Base-by-base conservation (phyloP, 2,797 vertebrate genomes). In the Hemitrygon akajei region DNA sequence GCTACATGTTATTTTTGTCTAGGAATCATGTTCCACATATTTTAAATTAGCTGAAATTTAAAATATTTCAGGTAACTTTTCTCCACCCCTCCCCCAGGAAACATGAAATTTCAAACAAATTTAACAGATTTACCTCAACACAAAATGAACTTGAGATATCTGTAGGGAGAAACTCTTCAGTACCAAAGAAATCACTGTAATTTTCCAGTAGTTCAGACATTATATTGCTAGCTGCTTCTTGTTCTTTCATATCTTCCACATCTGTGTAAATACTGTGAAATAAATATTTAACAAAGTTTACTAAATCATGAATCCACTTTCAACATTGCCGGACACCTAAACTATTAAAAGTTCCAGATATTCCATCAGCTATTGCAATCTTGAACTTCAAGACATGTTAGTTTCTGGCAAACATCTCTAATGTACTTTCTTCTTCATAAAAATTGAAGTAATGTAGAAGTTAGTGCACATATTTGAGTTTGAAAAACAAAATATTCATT, bases 161-260 rank as follows among this genome's bases (percentile, higher is more conserved):
- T 47, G 91, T 93, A 47, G 91, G 47, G 25, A 93, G 71, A 93
- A 93, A 93, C 66, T 99, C 98, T 95, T 99, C 98, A 0, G 98
- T 98, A 96, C 99, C 98, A 96, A 99, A 99, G 96, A 98, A 97
- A 73, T 98, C 98, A 95, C 98, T 98, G 96, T 98, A 98, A 96
- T 98, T 98, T 96, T 99, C 98, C 96, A 99, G 95, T 96, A 99
- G 97, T 95, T 98, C 98, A 0, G 97, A 97, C 96, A 99, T 97
- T 95, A 99, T 97, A 95, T 98, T 98, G 96, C 98, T 98, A 94
- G 99, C 97, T 94, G 98, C 97, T 97, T 99, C 98, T 96, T 99
- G 98, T 94, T 99, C 98, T 95, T 97, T 97, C 94, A 98, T 96
- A 96, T 99, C 98, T 95, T 98, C 98, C 95, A 98, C 97, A 95